phyloP scores from a whole-genome alignment of 1,140 invertebrate species.

The Cotesia chilonis region DNA sequence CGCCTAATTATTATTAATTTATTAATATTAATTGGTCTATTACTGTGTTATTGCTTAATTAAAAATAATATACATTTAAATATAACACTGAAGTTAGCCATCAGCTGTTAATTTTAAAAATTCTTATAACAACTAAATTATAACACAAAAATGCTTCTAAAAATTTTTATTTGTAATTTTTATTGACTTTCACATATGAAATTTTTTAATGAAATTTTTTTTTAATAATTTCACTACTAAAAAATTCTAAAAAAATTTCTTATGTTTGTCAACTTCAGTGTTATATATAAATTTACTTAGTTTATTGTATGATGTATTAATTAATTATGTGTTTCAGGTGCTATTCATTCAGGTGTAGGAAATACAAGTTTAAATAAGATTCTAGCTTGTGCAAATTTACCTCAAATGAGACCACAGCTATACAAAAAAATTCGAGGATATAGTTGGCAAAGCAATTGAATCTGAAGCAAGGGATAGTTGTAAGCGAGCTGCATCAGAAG shows the following conservation, averaged over 20 bases:
- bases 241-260: not conserved
- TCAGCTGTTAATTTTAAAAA: not conserved
- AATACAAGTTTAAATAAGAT: constrained; percentile 32
- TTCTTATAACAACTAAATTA: too few species aligned
- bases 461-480: constrained; percentile 32
- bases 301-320: not conserved
- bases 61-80: too few species aligned
- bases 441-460: constrained; percentile 32
- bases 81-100: too few species aligned
- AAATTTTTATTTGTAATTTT: too few species aligned
- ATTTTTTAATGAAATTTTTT: too few species aligned
- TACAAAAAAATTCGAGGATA: constrained; percentile 30
- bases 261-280: not conserved
- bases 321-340: constrained; percentile 30
- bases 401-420: constrained; percentile 14
- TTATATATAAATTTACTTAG: not conserved
- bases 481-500: constrained; percentile 26
- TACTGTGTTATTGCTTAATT: too few species aligned
- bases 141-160: too few species aligned
- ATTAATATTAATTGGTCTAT: too few species aligned
- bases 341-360: constrained; percentile 32
- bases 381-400: constrained; percentile 32
- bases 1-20: too few species aligned
- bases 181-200: too few species aligned
- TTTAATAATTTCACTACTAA: too few species aligned